Evolutionary conservation across 2,797 vertebrate genomes (phyloP), one percentile per base, ranked within the genome.

Genomic region (Lemur catta): DNA sequence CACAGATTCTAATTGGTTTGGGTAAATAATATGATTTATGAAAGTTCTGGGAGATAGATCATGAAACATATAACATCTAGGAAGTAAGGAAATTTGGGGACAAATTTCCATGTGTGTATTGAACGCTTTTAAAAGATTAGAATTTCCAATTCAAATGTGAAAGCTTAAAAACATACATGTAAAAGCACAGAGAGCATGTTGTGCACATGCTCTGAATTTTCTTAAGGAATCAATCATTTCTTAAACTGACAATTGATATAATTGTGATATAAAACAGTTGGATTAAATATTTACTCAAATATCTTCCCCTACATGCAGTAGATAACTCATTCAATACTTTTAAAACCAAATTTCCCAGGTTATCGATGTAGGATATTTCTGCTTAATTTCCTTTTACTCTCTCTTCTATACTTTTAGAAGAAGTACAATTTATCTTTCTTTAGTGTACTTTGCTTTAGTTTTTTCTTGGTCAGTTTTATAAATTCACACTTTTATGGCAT

Each of bases 281-380:
- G 82, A 72, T 75, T 92, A 88, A 93, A 89, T 92, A 75, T n/a
- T 92, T 59, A 71, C 33, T 92, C 24, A 93, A 28, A 14, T 96
- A 65, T 76, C 59, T 92, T 63, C 26, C 41, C 24, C 24, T 76
- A 17, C 2, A 17, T 63, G 7, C 5, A 74, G 14, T 63, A 79
- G 65, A 24, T 82, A 69, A 97, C 43, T 81, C 52, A 52, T 57
- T 88, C 67, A 76, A 0, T 61, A 43, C 24, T 92, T 75, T 41
- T 22, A 33, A 48, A 84, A 78, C 7, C 67, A 48, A 41, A 7
- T 91, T 87, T n/a, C 63, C 4, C 11, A 52, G 28, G 10, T 61
- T 72, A 18, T 75, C 24, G 61, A 0, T 14, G 4, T 88, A 63
- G 43, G 7, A 5, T 59, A 80, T 91, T 93, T 89, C 57, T 72